Evolutionary conservation across 2,888 invertebrate genomes (phyloP), one percentile per base, ranked within the genome.

Genomic region (Athripsodes cinereus): DNA sequence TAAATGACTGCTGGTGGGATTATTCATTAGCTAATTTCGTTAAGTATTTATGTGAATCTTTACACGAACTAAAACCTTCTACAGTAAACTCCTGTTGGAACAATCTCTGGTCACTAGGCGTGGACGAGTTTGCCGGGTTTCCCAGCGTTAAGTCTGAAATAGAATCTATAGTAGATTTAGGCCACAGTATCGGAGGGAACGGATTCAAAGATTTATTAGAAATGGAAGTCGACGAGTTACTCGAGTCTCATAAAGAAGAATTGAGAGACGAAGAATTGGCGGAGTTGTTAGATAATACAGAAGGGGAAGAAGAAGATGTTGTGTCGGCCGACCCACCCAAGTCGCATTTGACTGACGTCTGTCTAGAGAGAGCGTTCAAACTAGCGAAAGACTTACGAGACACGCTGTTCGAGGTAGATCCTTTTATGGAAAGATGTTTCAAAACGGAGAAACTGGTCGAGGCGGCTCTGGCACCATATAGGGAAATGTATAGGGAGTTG

Each of bases 71-170:
- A 59, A 51, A 58, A 64, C 62, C 58, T 62, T 59, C 61, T 54
- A 65, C 64, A 19, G 64, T 66, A 58, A 67, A 66, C 46, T 64
- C 54, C 48, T 66, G 65, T 62, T 66, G 65, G 66, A 64, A 60
- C 64, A 47, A 57, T 35, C 57, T 65, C 58, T 67, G 64, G 65
- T 61, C 65, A 52, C 62, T 62, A 65, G 67, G 64, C 64, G 66
- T 68, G 19, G 64, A 64, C 64, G 66, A 64, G 56, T 57, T 64
- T 54, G 62, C 65, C 58, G 62, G 55, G 26, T 62, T 66, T 53
- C 59, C 62, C 53, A 58, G 53, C 58, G 61, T 64, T 57, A 65
- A 64, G 13, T 64, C 59, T 31, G 64, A 64, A 58, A 66, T 62
- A 62, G 53, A 64, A 46, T 60, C 63, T 50, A 66, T 66, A 44